Evolutionary conservation across 1,140 invertebrate species (phyloP), one percentile per base, ranked within the genome.

Genomic region (Cyrtorhinus lividipennis): DNA sequence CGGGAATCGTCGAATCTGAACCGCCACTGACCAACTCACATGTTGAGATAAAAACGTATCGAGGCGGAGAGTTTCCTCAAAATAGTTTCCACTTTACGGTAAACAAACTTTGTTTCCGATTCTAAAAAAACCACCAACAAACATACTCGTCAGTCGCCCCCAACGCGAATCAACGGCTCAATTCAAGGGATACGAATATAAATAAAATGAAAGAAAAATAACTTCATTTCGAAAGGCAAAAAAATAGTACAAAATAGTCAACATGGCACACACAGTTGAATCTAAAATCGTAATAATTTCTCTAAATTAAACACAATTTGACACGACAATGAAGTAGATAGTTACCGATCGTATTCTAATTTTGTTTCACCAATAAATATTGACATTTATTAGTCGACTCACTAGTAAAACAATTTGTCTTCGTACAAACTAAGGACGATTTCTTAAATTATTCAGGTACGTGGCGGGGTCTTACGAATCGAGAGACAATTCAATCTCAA

Each of bases 401-500:
- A n/a, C n/a, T n/a, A n/a, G n/a, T n/a, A n/a, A n/a, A n/a, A n/a
- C n/a, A n/a, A n/a, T n/a, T n/a, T n/a, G n/a, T n/a, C n/a, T n/a
- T n/a, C n/a, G n/a, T n/a, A n/a, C n/a, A 53, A 53, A 10, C 20
- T 53, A 53, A 12, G 20, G 20, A 53, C 48, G 12, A 15, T 10
- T n/a, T n/a, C n/a, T n/a, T 13, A 53, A 22, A 53, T 15, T 53
- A 53, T 20, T 53, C 48, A 53, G 48, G 48, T 53, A 53, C 48
- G 20, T 53, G 48, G 48, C 20, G 20, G 20, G 48, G 48, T 53
- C 48, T 53, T 53, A 3, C 10, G 15, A 38, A 15, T 38, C 30
- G 30, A 38, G n/a, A n/a, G n/a, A n/a, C n/a, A n/a, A n/a, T 38
- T 15, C 5, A 38, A 5, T 38, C 30, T 38, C 15, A 5, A 38